Conservation (phyloP, 2,797 vertebrate species). For the Gallirallus australis region DNA sequence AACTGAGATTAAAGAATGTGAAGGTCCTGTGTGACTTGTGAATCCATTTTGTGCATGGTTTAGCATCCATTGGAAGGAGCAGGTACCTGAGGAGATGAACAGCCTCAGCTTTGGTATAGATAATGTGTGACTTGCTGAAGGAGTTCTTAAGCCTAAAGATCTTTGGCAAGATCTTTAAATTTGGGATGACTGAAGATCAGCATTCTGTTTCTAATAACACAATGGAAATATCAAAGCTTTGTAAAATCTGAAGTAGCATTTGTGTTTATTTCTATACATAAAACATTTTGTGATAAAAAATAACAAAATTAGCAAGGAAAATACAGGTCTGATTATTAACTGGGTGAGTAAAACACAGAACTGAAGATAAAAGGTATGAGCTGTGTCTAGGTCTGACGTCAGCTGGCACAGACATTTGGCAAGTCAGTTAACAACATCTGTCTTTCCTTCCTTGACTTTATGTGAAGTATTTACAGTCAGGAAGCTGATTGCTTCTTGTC, state of each 20-base stretch:
- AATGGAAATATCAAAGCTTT: not conserved
- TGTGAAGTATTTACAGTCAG: not conserved
- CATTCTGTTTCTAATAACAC: not conserved
- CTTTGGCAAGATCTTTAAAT: not conserved
- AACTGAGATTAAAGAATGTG: not conserved
- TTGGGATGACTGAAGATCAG: not conserved
- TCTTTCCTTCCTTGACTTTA: not conserved
- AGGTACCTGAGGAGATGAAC: not conserved
- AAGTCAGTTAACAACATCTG: not conserved
- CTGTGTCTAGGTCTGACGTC: not conserved
- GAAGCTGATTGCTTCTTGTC: not conserved
- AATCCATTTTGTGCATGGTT: not conserved
- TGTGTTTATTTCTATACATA: not conserved
- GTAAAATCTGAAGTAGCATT: not conserved
- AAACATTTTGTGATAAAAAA: not conserved
- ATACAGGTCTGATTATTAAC: rapidly evolving
- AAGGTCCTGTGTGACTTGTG: not conserved
- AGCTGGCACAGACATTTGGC: not conserved
- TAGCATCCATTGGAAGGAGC: not conserved
- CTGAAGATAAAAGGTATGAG: not conserved
- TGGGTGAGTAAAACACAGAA: not conserved
- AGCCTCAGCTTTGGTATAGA: not conserved
- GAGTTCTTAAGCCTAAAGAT: not conserved
- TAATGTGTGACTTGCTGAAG: not conserved
- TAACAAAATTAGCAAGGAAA: not conserved